These are phyloP conservation scores for Lophotriccus pileatus DNA, from an alignment of 2,797 vertebrate genomes.

Conservation along the genomic window DNA sequence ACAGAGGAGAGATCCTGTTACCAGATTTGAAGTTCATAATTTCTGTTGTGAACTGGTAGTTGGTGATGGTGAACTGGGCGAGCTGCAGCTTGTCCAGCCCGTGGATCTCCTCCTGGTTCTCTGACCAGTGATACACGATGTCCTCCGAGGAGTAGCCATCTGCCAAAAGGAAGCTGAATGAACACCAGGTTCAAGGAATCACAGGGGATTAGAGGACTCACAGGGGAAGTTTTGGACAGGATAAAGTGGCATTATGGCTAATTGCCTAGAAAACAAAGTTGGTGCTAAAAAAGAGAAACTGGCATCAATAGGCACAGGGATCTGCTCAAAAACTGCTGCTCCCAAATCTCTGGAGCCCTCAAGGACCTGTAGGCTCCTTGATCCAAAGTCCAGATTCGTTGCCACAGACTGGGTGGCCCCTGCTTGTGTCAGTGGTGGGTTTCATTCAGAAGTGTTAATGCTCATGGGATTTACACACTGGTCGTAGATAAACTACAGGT, in stretches of 20 bases:
- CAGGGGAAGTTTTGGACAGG: conserved; percentile 14
- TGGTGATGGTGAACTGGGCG: conserved; percentile 96
- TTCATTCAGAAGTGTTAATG: neutral
- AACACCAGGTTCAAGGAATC: neutral
- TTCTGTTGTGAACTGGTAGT: conserved; percentile 91
- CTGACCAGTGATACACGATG: conserved; percentile 96
- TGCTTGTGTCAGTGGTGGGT: neutral
- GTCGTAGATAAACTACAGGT: neutral
- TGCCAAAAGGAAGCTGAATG: conserved; percentile 66
- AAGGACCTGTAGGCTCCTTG: neutral
- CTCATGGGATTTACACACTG: neutral
- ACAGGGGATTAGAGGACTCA: neutral
- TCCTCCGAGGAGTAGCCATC: conserved; percentile 98
- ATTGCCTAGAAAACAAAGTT: conserved; percentile 55
- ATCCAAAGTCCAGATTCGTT: neutral
- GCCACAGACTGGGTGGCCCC: neutral
- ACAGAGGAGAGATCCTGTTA: conserved; percentile 62
- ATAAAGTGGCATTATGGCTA: conserved; percentile 51
- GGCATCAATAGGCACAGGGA: neutral
- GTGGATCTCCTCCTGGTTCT: conserved; percentile 93
- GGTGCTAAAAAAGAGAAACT: neutral
- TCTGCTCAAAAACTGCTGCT: neutral
- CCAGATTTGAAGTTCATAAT: conserved; percentile 96
- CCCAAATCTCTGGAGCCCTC: neutral
- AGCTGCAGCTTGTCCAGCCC: conserved; percentile 95